Evolutionary conservation across 2,888 invertebrate genomes (phyloP), one percentile per base, ranked within the genome.

Genomic region (Encarsia formosa): DNA sequence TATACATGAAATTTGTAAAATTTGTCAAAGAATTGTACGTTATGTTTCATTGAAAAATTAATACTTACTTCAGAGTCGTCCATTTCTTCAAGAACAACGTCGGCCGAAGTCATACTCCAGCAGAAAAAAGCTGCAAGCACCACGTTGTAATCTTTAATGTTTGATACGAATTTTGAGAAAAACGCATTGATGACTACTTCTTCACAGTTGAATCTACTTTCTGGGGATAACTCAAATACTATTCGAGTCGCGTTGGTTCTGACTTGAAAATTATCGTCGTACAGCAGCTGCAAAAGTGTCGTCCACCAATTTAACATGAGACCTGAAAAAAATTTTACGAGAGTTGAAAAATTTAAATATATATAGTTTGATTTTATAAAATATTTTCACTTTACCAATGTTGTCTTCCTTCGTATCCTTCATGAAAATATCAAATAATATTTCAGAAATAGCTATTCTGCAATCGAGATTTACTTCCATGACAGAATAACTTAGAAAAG

Each of bases 11-110:
- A 42, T 43, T 16, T 8, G 9, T 41, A 48, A 11, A 23, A n/a
- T n/a, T n/a, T n/a, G n/a, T n/a, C n/a, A n/a, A n/a, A n/a, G n/a
- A n/a, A n/a, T n/a, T 38, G 40, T 23, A 37, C 11, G 9, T 39
- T 9, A 39, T 19, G 20, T 11, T 18, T 15, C 26, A 26, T 43
- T 46, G 32, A 13, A 15, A 32, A 34, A 22, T 5, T 26, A 24
- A 23, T 35, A 59, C 65, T 68, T 62, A 71, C 73, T 35, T 69
- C 71, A 4, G 66, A 66, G 18, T 72, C 70, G 38, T 73, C 71
- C 67, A 69, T 69, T 59, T 73, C 68, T 18, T 66, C 65, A 52
- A 68, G 61, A 3, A 53, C 56, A 23, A 68, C 61, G 9, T n/a
- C n/a, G 9, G 38, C 38, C 8, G 29, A 8, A 8, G 29, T 29